phyloP scores from a whole-genome alignment of 2,113 vertebrate species.

The Crypturellus undulatus region DNA sequence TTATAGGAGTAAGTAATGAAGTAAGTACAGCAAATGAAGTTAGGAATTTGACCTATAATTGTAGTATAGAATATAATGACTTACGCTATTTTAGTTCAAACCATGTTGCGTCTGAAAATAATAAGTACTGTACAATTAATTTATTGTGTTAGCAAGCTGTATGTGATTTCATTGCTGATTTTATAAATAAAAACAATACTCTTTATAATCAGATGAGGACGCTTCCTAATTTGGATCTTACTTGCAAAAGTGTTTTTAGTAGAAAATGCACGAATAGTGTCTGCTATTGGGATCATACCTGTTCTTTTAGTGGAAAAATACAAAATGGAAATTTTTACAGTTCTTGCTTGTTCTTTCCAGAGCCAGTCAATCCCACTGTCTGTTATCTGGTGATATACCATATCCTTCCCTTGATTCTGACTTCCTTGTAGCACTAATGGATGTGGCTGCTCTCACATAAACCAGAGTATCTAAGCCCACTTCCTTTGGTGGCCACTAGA shows the following conservation, averaged over 20 bases:
- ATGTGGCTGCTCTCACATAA: background rate
- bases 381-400: background rate
- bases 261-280: background rate
- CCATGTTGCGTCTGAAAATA: background rate
- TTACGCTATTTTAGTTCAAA: background rate
- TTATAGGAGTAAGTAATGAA: background rate
- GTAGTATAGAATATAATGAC: background rate
- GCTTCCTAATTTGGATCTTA: background rate
- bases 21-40: background rate
- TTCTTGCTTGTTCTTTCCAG: background rate
- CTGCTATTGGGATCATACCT: accelerated
- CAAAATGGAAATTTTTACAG: background rate
- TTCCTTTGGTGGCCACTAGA: background rate
- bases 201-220: background rate
- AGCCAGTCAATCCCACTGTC: background rate
- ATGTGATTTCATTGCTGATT: background rate
- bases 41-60: background rate
- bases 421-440: background rate
- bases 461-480: background rate
- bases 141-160: background rate
- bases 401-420: background rate
- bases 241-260: background rate
- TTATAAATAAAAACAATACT: background rate
- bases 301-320: background rate
- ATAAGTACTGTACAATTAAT: background rate